A percentile compares a stretch with the other conserved stretches of the same genome.
phyloP scores from a whole-genome alignment of 2,113 vertebrate genomes.

The Sakesphorus luctuosus region DNA sequence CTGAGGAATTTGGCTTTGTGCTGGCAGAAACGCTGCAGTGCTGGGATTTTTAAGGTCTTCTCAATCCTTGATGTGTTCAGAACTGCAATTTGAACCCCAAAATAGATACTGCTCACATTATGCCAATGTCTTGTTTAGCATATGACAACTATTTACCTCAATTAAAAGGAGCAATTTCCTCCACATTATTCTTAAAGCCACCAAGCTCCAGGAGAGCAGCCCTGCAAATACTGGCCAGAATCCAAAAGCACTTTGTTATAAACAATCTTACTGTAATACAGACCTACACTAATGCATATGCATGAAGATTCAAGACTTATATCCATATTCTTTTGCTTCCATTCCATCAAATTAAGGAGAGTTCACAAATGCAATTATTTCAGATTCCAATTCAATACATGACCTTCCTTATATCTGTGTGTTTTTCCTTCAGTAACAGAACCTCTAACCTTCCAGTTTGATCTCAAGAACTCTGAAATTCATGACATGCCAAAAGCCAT shows the following conservation, averaged over 20 bases:
- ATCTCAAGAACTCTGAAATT: not conserved
- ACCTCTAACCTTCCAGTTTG: not conserved
- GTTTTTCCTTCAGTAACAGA: not conserved
- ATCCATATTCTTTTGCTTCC: not conserved
- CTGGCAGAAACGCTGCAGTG: not conserved
- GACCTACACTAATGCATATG: not conserved
- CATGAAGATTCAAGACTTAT: not conserved
- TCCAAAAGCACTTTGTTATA: slow-evolving; percentile 55
- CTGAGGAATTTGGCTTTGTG: not conserved
- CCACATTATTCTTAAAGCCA: slow-evolving; percentile 58
- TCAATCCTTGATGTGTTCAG: not conserved
- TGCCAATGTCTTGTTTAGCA: slow-evolving; percentile 34
- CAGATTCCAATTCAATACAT: not conserved
- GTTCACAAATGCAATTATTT: not conserved
- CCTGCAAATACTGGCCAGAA: slow-evolving; percentile 53
- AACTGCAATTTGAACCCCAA: not conserved
- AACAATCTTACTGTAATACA: not conserved
- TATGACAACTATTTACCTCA: slow-evolving; percentile 65
- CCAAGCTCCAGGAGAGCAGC: slow-evolving; percentile 63
- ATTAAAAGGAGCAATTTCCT: slow-evolving; percentile 68
- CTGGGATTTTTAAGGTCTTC: not conserved
- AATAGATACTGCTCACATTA: not conserved
- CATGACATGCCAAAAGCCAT: not conserved
- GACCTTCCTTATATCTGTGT: not conserved
- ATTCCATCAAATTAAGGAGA: not conserved